phyloP scores from a whole-genome alignment of 2,113 vertebrate genomes.

The Heterochromis multidens region DNA sequence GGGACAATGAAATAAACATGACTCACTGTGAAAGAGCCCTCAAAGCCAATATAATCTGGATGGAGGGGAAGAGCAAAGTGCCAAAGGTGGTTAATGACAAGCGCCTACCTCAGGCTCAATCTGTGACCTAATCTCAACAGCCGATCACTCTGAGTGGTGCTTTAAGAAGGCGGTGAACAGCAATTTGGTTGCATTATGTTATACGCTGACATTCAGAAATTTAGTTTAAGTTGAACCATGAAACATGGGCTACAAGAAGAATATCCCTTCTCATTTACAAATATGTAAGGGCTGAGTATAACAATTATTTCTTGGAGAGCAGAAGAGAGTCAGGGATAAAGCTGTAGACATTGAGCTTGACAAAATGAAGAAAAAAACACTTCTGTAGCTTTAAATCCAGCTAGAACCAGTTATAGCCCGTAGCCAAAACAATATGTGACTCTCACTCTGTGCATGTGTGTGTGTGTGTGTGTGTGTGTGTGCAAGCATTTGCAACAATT shows the following conservation, averaged over 20 bases:
- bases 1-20: slow-evolving; percentile 73
- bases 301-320: slow-evolving; percentile 5
- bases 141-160: neutral
- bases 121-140: slow-evolving; percentile 26
- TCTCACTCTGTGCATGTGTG: slow-evolving; percentile 16
- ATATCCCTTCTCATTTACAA: neutral
- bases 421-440: slow-evolving; percentile 73
- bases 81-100: slow-evolving; percentile 28
- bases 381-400: slow-evolving; percentile 71
- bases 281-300: neutral
- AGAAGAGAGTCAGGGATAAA: neutral
- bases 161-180: neutral
- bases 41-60: slow-evolving; percentile 54
- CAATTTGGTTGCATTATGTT: slow-evolving; percentile 15
- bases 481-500: slow-evolving; percentile 29
- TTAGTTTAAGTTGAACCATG: neutral
- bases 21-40: slow-evolving; percentile 62
- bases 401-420: slow-evolving; percentile 72
- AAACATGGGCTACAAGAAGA: neutral
- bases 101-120: slow-evolving; percentile 8
- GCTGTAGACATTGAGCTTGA: slow-evolving; percentile 16
- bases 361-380: slow-evolving; percentile 16
- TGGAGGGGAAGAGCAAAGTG: slow-evolving; percentile 12
- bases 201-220: neutral
- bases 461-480: neutral